Percentiles rank a stretch among this genome's conserved stretches.
Evolutionary conservation across 2,797 vertebrate genomes (phyloP).

Genomic region (Pseudochaenichthys georgianus): DNA sequence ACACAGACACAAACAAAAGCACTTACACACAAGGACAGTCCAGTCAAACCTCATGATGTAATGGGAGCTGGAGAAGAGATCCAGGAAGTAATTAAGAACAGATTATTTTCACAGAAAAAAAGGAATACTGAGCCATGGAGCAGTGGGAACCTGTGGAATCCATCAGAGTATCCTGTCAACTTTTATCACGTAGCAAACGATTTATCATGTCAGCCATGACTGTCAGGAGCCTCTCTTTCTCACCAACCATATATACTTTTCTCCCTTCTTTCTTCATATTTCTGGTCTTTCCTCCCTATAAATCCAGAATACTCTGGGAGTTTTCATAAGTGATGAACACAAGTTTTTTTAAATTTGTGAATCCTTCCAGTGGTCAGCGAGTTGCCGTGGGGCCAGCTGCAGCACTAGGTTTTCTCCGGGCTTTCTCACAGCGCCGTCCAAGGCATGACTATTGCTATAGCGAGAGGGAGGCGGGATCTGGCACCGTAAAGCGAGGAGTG

Average conservation of each 20-base stretch:
- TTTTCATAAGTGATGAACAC: constrained; percentile 45
- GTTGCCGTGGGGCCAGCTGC: constrained; percentile 50
- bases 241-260: constrained; percentile 1
- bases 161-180: constrained; percentile 53
- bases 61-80: constrained; percentile 63
- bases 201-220: constrained; percentile 54
- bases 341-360: constrained; percentile 68
- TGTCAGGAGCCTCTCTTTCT: constrained; percentile 28
- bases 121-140: constrained; percentile 33
- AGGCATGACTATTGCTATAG: constrained; percentile 75
- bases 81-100: constrained; percentile 73
- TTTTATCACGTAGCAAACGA: constrained; percentile 45
- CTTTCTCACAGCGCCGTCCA: constrained; percentile 78
- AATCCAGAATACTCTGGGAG: constrained; percentile 42
- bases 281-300: constrained; percentile 23
- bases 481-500: constrained; percentile 69
- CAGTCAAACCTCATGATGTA: constrained; percentile 62
- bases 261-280: not conserved
- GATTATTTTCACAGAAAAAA: constrained; percentile 69
- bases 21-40: constrained; percentile 53
- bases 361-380: constrained; percentile 71
- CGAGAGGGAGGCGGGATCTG: constrained; percentile 78
- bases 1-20: constrained; percentile 55
- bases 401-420: constrained; percentile 67
- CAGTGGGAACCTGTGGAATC: constrained; percentile 64